Conservation (phyloP, 2,888 invertebrate genomes). For the Nemotelus pantherinus region DNA sequence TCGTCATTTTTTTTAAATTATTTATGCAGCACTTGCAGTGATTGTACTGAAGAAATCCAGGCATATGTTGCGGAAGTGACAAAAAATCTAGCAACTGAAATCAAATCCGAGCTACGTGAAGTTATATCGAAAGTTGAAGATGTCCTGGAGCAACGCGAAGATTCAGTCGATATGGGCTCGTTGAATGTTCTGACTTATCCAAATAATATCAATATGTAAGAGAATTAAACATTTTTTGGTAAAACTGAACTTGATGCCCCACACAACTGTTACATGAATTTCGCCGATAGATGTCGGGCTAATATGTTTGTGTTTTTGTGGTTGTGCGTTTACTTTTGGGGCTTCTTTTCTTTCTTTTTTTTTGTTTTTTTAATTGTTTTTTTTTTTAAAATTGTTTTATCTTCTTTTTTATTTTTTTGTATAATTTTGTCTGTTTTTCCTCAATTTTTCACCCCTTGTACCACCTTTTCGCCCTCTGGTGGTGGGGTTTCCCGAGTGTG, state of each 20-base stretch:
- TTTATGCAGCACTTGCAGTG: conserved; percentile 57
- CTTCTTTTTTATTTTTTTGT: neutral
- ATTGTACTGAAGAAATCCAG: conserved; percentile 72
- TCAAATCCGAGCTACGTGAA: conserved; percentile 82
- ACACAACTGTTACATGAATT: no score
- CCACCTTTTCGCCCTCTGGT: no score
- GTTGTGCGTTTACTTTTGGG: no score
- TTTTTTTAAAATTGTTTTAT: neutral
- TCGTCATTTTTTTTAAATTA: neutral
- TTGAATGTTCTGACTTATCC: conserved; percentile 47
- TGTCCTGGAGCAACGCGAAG: conserved; percentile 74
- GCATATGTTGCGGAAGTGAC: conserved; percentile 82
- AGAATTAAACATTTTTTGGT: neutral
- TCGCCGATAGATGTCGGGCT: no score
- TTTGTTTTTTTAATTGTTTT: no score
- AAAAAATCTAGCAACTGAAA: conserved; percentile 80
- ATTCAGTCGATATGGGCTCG: conserved; percentile 67
- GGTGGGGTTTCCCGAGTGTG: no score
- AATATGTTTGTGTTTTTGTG: no score
- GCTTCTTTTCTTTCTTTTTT: no score
- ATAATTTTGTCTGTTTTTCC: no score
- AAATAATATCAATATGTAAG: conserved; percentile 37
- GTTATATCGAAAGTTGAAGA: conserved; percentile 84
- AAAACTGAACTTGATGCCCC: no score
- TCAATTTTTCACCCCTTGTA: no score